Base-by-base conservation (phyloP, 2,888 invertebrate species). In the Phengaris alcon region DNA sequence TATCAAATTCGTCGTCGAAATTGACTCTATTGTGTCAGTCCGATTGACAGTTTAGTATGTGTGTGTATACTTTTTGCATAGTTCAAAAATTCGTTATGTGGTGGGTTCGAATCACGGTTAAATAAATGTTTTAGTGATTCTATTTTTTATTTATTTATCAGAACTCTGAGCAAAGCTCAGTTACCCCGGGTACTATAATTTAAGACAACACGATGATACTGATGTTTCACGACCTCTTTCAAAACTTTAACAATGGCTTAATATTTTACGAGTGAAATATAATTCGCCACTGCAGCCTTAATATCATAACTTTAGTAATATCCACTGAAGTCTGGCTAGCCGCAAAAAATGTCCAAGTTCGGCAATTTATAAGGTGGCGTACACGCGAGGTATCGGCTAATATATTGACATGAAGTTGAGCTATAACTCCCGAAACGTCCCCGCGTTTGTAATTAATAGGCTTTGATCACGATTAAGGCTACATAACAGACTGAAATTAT, bases 391-490 rank as follows among this genome's bases (percentile, higher is more conserved):
- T 74, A 57, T 46, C 22, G 48, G 64, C 57, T 64, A 44, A 74
- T 64, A 74, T 74, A 64, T 64, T 35, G 64, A 74, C 59, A 57
- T n/a, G 68, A 74, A 76, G 69, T 76, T 74, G 35, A 55, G 74
- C 59, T 57, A 75, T 75, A 75, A 75, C 73, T 75, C 72, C 72
- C 51, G 73, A 64, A 76, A 74, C 55, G 76, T 74, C 75, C 12
- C 59, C 54, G 69, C 73, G 68, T 68, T 73, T 48, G 75, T 77
- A 75, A 77, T 76, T 77, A 74, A 77, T 73, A 73, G 76, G 73
- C 73, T 73, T 68, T 48, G 44, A 73, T 73, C 70, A 69, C 76
- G 70, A 64, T 73, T 72, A 76, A 76, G 75, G 74, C 44, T 52
- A 55, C 54, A 22, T 22, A 22, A 22, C 22, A 75, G 10, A 75